Evolutionary conservation across 2,113 vertebrate genomes (phyloP), one percentile per base, ranked within the genome.

Genomic region (Cyprinodon tularosa): DNA sequence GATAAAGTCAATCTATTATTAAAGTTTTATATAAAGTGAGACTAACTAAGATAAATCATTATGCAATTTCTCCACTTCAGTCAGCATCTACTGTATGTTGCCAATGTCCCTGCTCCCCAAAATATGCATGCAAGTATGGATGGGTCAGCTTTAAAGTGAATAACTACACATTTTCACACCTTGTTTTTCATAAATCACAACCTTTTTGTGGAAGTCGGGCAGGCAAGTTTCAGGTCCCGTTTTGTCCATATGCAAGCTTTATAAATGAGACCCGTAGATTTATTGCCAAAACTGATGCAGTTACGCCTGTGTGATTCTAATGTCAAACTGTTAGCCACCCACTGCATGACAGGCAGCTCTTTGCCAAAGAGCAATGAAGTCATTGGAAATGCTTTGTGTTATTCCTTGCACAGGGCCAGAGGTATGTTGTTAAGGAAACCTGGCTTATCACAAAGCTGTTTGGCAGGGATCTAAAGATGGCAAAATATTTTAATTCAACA

Each of bases 301-400:
- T 59, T 84, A 81, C 63, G 78, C 77, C 63, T 36, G 78, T 45
- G 45, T 53, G 72, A 76, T 71, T 78, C 38, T 71, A 57, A 48
- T 80, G 69, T 87, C 75, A 74, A 76, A 76, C 20, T n/a, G 68
- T 77, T 76, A 83, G 64, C 77, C 71, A 11, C 78, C 70, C 64
- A 72, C 72, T 40, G 75, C 77, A 84, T 67, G 69, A 76, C 76
- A 76, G 79, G 83, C 86, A 88, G 65, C 71, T 66, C 62, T 81
- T 71, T 65, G 73, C 77, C 74, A 80, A 80, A 81, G 70, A 85
- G 74, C 65, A 42, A 80, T 71, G 77, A 36, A 89, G 75, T 86
- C 82, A 86, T 91, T 88, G 84, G 68, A 83, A 83, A 87, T 88
- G 85, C 84, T 76, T 84, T 83, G 84, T 78, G 83, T 92, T 91